Evolutionary conservation across 2,888 invertebrate species (phyloP).

Genomic region (Macrophya annulata): DNA sequence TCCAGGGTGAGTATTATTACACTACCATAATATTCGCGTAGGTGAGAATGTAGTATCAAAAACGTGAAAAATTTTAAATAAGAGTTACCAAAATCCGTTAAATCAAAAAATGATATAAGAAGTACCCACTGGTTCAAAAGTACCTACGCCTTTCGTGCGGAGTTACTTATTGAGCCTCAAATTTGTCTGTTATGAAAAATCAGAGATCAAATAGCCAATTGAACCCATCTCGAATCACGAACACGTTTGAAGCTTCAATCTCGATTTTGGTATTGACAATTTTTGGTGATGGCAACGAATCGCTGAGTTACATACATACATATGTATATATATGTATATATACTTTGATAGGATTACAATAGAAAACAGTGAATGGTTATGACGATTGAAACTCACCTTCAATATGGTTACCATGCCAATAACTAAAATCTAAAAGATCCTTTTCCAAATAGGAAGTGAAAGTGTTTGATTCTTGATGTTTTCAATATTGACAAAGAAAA

Average conservation of each 20-base stretch:
- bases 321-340: too few relatives aligned
- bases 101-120: background rate
- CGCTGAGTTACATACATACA: background rate
- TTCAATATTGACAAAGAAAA: background rate
- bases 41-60: background rate
- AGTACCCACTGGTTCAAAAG: background rate
- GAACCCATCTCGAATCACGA: background rate
- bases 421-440: slow-evolving; percentile 1
- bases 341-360: slow-evolving; percentile 1
- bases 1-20: background rate
- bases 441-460: background rate
- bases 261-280: background rate
- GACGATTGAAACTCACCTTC: slow-evolving; percentile 2
- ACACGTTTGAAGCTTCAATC: background rate
- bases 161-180: background rate
- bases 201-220: background rate
- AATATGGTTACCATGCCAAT: background rate
- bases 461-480: slow-evolving; percentile 8
- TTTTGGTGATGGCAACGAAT: background rate
- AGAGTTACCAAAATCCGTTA: background rate
- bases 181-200: background rate
- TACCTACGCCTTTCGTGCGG: background rate
- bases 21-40: background rate
- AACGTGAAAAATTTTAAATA: background rate
- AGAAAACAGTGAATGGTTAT: slow-evolving; percentile 3